These are phyloP conservation scores for Caenorhabditis imperialis DNA, from an alignment of 2,888 invertebrate genomes.

Conservation along the genomic window DNA sequence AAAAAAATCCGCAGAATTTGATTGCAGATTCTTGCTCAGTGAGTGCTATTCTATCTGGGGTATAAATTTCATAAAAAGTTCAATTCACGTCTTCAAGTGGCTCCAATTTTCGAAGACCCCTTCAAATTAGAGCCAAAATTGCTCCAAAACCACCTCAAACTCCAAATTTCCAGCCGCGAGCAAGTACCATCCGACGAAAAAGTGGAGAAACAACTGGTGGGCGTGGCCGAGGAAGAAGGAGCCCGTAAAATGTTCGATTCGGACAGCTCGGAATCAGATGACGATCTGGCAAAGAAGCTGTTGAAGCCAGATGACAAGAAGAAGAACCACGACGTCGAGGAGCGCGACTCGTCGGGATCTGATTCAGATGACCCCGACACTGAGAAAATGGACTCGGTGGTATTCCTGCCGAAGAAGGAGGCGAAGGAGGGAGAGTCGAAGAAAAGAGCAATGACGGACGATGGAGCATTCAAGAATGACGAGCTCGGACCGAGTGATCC, in stretches of 20 bases:
- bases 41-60: no score
- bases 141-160: no score
- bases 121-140: no score
- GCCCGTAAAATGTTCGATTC: constrained; percentile 80
- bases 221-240: constrained; percentile 92
- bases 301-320: constrained; percentile 54
- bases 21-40: no score
- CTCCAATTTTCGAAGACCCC: no score
- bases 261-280: constrained; percentile 62
- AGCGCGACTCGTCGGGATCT: constrained; percentile 73
- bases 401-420: constrained; percentile 72
- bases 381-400: constrained; percentile 76
- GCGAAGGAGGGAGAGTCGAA: constrained; percentile 41
- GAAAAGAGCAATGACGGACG: constrained; percentile 44
- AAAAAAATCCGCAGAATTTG: no score
- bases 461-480: constrained; percentile 17
- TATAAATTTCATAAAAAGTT: no score
- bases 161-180: constrained; percentile 72
- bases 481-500: constrained; percentile 51
- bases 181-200: constrained; percentile 80
- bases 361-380: constrained; percentile 80
- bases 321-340: constrained; percentile 62
- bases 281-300: constrained; percentile 66
- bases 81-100: no score
- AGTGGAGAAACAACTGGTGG: constrained; percentile 87